Percentiles rank a stretch among this genome's conserved stretches.
These are phyloP conservation scores for Dendronephthya gigantea DNA, from an alignment of 64 coral and sea anemone species.

Conservation along the genomic window DNA sequence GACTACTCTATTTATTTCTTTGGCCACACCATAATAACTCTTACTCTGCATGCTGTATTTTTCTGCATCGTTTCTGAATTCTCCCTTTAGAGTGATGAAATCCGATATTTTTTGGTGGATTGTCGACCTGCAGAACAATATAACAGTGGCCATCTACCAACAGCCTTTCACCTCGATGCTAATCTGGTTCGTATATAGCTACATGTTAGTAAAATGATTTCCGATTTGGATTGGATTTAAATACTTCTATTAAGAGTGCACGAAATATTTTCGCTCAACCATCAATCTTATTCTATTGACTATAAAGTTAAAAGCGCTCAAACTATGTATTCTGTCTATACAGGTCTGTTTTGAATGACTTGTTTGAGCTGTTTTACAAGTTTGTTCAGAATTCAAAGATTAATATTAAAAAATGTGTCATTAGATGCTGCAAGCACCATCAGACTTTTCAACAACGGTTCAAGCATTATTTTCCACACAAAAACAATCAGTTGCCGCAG, in stretches of 20 bases:
- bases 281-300: neutral
- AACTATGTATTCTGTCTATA: neutral
- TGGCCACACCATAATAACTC: too few relatives aligned
- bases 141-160: constrained; percentile 92
- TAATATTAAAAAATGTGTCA: neutral
- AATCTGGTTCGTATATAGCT: constrained; percentile 57
- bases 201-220: too few relatives aligned
- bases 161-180: constrained; percentile 96
- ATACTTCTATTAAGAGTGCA: neutral
- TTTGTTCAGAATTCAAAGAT: too few relatives aligned
- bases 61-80: too few relatives aligned
- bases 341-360: neutral
- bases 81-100: constrained; percentile 67
- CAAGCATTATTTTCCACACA: constrained; percentile 94
- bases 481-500: constrained; percentile 87
- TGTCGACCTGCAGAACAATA: constrained; percentile 94
- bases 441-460: constrained; percentile 95
- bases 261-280: too few relatives aligned
- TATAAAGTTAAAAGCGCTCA: too few relatives aligned
- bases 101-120: constrained; percentile 92
- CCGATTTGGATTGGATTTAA: too few relatives aligned
- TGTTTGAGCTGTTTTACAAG: too few relatives aligned
- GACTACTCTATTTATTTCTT: too few relatives aligned
- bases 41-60: too few relatives aligned
- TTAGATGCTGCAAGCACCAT: constrained; percentile 97